A percentile compares a stretch with the other conserved stretches of the same genome.
Evolutionary conservation across 2,888 invertebrate genomes (phyloP).

Genomic region (Harmothoe impar): DNA sequence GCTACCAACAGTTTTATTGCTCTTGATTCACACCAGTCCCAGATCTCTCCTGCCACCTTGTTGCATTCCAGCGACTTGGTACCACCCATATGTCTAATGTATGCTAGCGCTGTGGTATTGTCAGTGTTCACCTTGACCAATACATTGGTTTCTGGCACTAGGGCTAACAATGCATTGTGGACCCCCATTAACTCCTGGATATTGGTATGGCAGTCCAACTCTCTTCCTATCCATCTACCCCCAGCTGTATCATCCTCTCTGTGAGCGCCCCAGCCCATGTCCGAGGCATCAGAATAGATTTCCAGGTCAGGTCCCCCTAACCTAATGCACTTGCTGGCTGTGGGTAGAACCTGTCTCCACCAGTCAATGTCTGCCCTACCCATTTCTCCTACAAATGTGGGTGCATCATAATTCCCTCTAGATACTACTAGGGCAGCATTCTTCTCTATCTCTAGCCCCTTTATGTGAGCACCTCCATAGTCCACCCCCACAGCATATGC

Average conservation of each 20-base stretch:
- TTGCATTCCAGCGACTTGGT: too few relatives aligned
- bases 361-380: neutral
- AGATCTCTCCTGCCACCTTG: too few relatives aligned
- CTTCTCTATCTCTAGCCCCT: neutral
- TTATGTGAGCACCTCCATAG: neutral
- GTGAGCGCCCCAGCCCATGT: neutral
- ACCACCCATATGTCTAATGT: too few relatives aligned
- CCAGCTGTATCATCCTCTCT: neutral
- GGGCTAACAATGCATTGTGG: too few relatives aligned
- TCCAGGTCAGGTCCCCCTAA: neutral
- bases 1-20: neutral
- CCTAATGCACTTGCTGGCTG: neutral
- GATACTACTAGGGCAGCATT: neutral
- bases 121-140: too few relatives aligned
- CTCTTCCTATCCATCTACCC: neutral
- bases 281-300: neutral
- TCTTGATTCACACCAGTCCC: constrained; percentile 6
- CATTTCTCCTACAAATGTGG: neutral
- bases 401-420: neutral
- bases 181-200: constrained; percentile 60
- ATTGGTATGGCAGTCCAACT: neutral
- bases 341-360: neutral
- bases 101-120: too few relatives aligned
- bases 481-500: constrained; percentile 23
- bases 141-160: too few relatives aligned